Conservation (phyloP, 2,113 vertebrate species). For the Tringa solitaria region DNA sequence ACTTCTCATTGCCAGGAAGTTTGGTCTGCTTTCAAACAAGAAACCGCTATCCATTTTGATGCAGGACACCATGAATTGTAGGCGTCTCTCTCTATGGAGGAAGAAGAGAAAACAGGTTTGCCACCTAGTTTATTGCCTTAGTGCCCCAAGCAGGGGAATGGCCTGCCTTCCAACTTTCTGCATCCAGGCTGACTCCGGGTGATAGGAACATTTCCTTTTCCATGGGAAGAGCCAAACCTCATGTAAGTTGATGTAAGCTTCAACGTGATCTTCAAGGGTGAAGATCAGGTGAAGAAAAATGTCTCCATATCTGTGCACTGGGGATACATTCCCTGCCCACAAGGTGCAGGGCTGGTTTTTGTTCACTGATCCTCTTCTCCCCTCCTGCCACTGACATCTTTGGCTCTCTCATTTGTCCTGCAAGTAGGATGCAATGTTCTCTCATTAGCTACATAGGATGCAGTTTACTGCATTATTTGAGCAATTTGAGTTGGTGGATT, state of each 20-base stretch:
- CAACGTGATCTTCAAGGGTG: not conserved
- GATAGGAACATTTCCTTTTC: not conserved
- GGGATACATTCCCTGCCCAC: not conserved
- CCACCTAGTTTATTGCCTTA: not conserved
- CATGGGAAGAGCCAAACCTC: not conserved
- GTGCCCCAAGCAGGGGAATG: not conserved
- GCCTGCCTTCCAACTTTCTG: not conserved
- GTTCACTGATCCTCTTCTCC: not conserved
- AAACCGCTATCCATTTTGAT: not conserved
- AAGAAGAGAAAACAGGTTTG: not conserved
- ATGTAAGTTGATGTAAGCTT: rapidly evolving
- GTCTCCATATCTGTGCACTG: rapidly evolving
- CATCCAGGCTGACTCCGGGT: not conserved
- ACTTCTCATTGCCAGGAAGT: not conserved
- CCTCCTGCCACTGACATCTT: not conserved
- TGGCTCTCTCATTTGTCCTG: not conserved
- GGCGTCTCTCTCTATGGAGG: not conserved
- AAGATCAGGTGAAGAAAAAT: not conserved
- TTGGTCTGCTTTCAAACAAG: not conserved
- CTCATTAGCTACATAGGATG: not conserved
- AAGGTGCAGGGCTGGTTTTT: not conserved
- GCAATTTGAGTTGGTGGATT: rapidly evolving
- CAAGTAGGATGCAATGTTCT: rapidly evolving
- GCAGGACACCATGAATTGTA: not conserved
- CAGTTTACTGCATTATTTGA: not conserved